phyloP scores from a whole-genome alignment of 2,888 invertebrate species.

The Encarsia formosa region DNA sequence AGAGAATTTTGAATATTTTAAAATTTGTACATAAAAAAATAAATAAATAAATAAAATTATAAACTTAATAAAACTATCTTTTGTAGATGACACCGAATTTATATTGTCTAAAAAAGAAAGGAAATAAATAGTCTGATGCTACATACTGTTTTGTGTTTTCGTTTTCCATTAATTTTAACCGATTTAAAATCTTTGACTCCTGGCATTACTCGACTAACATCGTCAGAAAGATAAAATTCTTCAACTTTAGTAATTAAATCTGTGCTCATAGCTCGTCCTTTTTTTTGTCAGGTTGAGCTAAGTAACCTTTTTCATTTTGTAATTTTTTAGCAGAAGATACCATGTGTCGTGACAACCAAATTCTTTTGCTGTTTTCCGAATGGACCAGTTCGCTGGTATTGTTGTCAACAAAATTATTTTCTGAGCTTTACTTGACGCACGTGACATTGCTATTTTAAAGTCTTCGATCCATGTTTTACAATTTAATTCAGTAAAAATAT shows the following conservation, averaged over 20 bases:
- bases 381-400: background rate
- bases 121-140: too few species aligned
- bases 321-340: background rate
- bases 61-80: too few species aligned
- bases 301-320: background rate
- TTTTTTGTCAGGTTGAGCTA: background rate
- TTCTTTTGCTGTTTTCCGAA: too few species aligned
- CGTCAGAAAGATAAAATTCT: background rate
- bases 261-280: background rate
- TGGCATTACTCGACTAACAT: constrained; percentile 1
- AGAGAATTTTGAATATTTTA: too few species aligned
- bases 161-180: too few species aligned
- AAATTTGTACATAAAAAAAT: too few species aligned
- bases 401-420: background rate
- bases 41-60: too few species aligned
- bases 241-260: background rate
- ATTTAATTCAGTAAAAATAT: background rate
- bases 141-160: too few species aligned
- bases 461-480: background rate
- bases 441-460: background rate
- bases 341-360: background rate
- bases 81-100: too few species aligned
- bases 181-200: background rate
- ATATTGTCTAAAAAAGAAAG: too few species aligned
- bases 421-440: background rate